Conservation (phyloP, 2,888 invertebrate species). For the Belgica antarctica region DNA sequence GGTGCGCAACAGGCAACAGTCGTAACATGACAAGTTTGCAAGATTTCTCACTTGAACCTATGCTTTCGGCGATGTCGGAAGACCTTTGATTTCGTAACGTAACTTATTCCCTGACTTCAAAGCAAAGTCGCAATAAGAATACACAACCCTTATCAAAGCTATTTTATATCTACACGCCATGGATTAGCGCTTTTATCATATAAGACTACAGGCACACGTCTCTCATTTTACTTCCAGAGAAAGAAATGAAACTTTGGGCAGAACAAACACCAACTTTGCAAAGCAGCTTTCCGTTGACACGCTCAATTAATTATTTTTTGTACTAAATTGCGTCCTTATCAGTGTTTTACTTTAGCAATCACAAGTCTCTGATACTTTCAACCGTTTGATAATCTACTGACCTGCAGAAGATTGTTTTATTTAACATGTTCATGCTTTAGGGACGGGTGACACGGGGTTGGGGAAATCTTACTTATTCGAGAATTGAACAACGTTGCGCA, state of each 20-base stretch:
- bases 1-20: too few species aligned
- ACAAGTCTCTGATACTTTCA: neutral
- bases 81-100: neutral
- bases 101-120: neutral
- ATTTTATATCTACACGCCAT: neutral
- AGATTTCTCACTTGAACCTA: too few species aligned
- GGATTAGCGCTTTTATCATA: neutral
- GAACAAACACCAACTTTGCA: too few species aligned
- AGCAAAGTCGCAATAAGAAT: neutral
- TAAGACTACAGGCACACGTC: neutral
- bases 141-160: too few species aligned
- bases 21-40: too few species aligned
- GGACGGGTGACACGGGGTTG: too few species aligned
- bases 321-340: neutral
- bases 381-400: constrained; percentile 6
- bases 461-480: constrained; percentile 9
- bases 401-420: constrained; percentile 54
- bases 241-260: neutral
- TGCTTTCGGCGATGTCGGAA: too few species aligned
- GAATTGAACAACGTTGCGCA: neutral
- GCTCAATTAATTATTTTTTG: neutral
- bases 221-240: neutral
- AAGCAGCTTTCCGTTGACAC: too few species aligned
- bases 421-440: neutral
- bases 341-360: neutral